Base-by-base conservation (phyloP, 2,888 invertebrate genomes). In the Hedychridium roseum region DNA sequence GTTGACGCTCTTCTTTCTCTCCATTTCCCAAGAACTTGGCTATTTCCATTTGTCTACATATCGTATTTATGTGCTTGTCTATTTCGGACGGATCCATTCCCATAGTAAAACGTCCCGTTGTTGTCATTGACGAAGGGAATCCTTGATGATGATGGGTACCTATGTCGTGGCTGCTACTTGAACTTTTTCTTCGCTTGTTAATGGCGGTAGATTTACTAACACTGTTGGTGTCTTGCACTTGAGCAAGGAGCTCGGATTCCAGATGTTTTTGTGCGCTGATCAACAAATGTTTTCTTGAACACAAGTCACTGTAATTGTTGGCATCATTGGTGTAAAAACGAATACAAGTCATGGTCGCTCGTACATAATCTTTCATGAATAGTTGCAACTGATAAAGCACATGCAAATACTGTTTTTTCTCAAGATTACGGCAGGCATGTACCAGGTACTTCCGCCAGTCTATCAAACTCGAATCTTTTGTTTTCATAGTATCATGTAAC, bases 321-420 rank as follows among this genome's bases (percentile, higher is more conserved):
- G 83, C 83, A 56, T 84, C 83, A 41, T 85, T 82, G n/a, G 85
- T 81, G 77, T 90, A 92, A 71, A 91, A 86, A 50, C 86, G 83
- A 38, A 90, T 89, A 71, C 91, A 91, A 0, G 91, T 90, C 81
- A 91, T 90, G 3, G 90, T 86, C 0, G 91, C 91, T 41, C 92
- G 83, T 26, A 91, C 84, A 52, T 86, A 86, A 76, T 92, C 91
- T 26, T 85, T 85, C 72, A 89, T 85, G 40, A 86, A 85, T 38
- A 86, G 80, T 72, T 92, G 92, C 31, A 92, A 76, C 51, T 87
- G 85, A 79, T 91, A 91, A 3, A 92, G 79, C n/a, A 86, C 87
- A 51, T 91, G 85, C 9, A 89, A 79, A 4, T 87, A 83, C 53
- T 86, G 84, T 47, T 85, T 85, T 57, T 83, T 84, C 72, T 91